These are phyloP conservation scores for Beris morrisii DNA, from an alignment of 2,888 invertebrate genomes.

Conservation along the genomic window DNA sequence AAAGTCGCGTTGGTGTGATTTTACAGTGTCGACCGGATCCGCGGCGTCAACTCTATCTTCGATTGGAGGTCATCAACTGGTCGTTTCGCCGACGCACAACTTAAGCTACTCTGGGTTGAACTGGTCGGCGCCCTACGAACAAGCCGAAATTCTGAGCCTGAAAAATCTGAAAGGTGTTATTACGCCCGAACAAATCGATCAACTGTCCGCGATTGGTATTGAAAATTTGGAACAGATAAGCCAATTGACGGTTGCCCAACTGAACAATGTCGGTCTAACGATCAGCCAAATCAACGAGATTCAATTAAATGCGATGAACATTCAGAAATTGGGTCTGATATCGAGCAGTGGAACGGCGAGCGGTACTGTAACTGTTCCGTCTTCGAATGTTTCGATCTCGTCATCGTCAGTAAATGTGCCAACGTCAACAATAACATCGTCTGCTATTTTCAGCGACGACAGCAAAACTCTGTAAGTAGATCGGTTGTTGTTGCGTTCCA, in stretches of 20 bases:
- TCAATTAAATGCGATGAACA: constrained; percentile 64
- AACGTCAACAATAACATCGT: background rate
- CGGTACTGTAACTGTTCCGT: background rate
- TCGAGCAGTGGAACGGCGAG: background rate
- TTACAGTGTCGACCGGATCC: background rate
- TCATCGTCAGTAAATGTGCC: background rate
- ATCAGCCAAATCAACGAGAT: constrained; percentile 65
- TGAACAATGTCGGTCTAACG: constrained; percentile 64
- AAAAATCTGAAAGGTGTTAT: constrained; percentile 63
- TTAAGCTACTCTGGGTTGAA: background rate
- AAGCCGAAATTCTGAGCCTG: constrained; percentile 57
- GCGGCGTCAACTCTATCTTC: constrained; percentile 8
- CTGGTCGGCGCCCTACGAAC: constrained; percentile 19
- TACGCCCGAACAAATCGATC: constrained; percentile 62
- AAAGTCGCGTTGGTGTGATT: constrained; percentile 54
- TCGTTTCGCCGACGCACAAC: too few species aligned
- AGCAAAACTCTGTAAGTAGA: constrained; percentile 9
- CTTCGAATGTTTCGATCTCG: background rate
- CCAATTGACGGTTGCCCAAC: constrained; percentile 63
- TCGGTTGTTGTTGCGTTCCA: background rate
- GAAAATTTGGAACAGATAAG: constrained; percentile 64
- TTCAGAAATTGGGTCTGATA: constrained; percentile 59
- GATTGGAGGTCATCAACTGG: too few species aligned
- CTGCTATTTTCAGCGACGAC: background rate
- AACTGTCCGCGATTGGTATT: constrained; percentile 63